Percentiles rank a stretch among this genome's conserved stretches.
Conservation (phyloP, 2,888 invertebrate species). For the Linnaemya tessellans region DNA sequence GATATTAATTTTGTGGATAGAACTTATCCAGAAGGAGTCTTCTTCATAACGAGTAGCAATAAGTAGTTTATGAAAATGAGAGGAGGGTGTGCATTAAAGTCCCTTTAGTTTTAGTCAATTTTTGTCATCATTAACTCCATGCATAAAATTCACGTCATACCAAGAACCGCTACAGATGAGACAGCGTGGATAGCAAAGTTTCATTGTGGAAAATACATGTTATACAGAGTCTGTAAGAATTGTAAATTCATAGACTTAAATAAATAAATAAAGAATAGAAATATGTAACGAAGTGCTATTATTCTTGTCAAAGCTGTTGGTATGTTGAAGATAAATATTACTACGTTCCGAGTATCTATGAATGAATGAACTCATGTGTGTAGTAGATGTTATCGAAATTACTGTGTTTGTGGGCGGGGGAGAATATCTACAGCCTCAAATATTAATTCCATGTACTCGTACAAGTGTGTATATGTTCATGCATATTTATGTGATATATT, state of each 20-base stretch:
- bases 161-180: slow-evolving; percentile 2
- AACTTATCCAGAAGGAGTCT: background rate
- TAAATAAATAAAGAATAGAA: too few species aligned
- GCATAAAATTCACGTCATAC: slow-evolving; percentile 20
- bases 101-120: slow-evolving; percentile 31
- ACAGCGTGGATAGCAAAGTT: background rate
- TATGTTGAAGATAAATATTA: slow-evolving; percentile 4
- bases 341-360: too few species aligned
- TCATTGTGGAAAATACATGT: background rate
- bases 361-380: slow-evolving; percentile 1
- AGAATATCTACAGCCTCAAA: background rate
- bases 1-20: background rate
- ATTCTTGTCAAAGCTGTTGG: background rate
- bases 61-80: slow-evolving; percentile 10
- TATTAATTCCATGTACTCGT: slow-evolving; percentile 29
- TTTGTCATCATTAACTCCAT: slow-evolving; percentile 46
- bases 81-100: slow-evolving; percentile 3
- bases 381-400: slow-evolving; percentile 25
- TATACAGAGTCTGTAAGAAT: too few species aligned
- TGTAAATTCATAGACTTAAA: too few species aligned
- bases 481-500: background rate
- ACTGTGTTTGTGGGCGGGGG: slow-evolving; percentile 24
- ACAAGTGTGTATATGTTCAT: background rate
- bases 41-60: slow-evolving; percentile 1
- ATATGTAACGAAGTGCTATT: slow-evolving; percentile 40